A percentile compares a stretch with the other conserved stretches of the same genome.
Evolutionary conservation across 2,113 vertebrate species (phyloP).

Genomic region (Craseonycteris thonglongyai): DNA sequence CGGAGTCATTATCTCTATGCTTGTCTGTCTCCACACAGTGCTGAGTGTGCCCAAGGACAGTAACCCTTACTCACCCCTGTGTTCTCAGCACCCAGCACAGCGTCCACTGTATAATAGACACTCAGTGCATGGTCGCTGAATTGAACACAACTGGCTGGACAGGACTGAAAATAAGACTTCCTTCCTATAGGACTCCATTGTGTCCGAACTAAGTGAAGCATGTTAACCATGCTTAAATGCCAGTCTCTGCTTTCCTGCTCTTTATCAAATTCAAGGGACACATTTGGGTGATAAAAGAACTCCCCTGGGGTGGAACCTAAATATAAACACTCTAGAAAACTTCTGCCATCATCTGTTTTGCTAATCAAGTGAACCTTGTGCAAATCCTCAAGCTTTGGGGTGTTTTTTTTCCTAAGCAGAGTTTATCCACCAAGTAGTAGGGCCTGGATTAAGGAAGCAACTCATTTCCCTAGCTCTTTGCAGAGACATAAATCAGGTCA

Average conservation of each 20-base stretch:
- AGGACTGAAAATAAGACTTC: not conserved
- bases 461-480: not conserved
- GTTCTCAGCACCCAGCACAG: not conserved
- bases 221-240: slow-evolving; percentile 21
- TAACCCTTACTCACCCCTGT: not conserved
- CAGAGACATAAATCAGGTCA: slow-evolving; percentile 37
- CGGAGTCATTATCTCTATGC: not conserved
- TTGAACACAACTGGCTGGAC: not conserved
- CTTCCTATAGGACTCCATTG: not conserved
- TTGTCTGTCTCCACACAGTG: not conserved
- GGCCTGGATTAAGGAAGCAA: not conserved
- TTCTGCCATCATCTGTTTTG: not conserved
- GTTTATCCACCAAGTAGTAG: not conserved
- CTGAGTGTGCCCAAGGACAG: no score
- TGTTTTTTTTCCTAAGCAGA: not conserved
- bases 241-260: slow-evolving; percentile 22
- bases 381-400: not conserved
- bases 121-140: not conserved
- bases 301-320: slow-evolving; percentile 1
- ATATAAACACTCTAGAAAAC: slow-evolving; percentile 36
- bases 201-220: not conserved
- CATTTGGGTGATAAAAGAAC: slow-evolving; percentile 27
- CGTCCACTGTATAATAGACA: not conserved
- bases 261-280: slow-evolving; percentile 54
- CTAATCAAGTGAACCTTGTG: not conserved